Percentiles rank a stretch among this genome's conserved stretches.
phyloP scores from a whole-genome alignment of 2,797 vertebrate species.

The Euthynnus affinis region DNA sequence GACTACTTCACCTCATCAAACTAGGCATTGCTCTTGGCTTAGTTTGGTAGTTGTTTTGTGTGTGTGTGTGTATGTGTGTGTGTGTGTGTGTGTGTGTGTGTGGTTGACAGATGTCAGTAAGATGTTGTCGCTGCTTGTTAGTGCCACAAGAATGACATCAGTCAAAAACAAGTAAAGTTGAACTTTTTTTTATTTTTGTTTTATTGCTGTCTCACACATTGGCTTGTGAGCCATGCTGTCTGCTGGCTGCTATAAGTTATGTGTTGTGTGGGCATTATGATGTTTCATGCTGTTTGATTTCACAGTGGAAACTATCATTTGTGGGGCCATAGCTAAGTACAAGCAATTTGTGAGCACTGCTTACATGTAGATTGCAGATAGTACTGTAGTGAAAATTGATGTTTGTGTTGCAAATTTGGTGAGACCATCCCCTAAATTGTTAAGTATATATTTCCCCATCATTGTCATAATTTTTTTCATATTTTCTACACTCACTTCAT shows the following conservation, averaged over 20 bases:
- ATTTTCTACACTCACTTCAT: too few relatives aligned
- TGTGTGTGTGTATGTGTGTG: not conserved
- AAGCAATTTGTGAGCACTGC: too few relatives aligned
- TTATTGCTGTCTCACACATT: not conserved
- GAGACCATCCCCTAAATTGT: too few relatives aligned
- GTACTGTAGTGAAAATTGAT: too few relatives aligned
- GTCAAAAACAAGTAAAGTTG: not conserved
- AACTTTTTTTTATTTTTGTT: not conserved
- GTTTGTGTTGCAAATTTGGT: too few relatives aligned
- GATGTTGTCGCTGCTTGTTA: not conserved
- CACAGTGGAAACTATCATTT: constrained; percentile 19
- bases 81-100: not conserved
- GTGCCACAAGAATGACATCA: too few relatives aligned
- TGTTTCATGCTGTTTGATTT: constrained; percentile 20
- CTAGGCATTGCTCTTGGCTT: not conserved
- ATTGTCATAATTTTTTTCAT: too few relatives aligned
- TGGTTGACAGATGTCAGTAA: not conserved
- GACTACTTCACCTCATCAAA: not conserved
- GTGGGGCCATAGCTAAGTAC: not conserved
- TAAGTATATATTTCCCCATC: too few relatives aligned
- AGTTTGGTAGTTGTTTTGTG: not conserved
- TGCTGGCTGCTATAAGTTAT: not conserved
- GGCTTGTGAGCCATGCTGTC: not conserved
- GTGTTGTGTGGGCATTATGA: not conserved
- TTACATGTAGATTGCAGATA: too few relatives aligned